A percentile compares a stretch with the other conserved stretches of the same genome.
phyloP scores from a whole-genome alignment of 2,113 vertebrate species.

The Sarotherodon lohbergeri region DNA sequence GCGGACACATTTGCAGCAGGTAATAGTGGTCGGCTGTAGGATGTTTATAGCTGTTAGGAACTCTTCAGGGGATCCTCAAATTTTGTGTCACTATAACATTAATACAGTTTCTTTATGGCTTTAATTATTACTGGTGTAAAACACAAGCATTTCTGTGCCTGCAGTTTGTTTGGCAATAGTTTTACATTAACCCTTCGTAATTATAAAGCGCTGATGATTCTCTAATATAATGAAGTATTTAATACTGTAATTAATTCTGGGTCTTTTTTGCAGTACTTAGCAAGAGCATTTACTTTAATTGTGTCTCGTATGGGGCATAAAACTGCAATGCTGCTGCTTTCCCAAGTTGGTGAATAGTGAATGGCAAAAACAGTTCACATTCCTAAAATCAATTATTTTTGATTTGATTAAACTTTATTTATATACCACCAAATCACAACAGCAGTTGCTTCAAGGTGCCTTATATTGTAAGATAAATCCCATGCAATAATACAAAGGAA shows the following conservation, averaged over 20 bases:
- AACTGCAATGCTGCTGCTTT: not conserved
- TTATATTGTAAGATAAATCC: not conserved
- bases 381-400: not conserved
- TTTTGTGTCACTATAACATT: not conserved
- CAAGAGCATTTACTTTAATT: not conserved
- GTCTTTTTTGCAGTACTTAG: not conserved
- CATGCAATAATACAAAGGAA: not conserved
- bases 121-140: not conserved
- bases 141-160: not conserved
- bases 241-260: not conserved
- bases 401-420: not conserved
- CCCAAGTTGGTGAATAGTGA: not conserved
- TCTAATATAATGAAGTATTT: not conserved
- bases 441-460: not conserved
- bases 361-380: not conserved
- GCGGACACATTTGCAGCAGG: not conserved
- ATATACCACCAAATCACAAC: not conserved
- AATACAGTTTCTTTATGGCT: not conserved
- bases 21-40: not conserved
- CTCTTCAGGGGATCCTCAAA: not conserved
- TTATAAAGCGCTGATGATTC: not conserved
- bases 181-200: not conserved
- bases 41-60: not conserved
- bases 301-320: not conserved
- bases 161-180: not conserved